Conservation (phyloP, 92 coral and sea anemone genomes). For the Palythoa grandiflora region DNA sequence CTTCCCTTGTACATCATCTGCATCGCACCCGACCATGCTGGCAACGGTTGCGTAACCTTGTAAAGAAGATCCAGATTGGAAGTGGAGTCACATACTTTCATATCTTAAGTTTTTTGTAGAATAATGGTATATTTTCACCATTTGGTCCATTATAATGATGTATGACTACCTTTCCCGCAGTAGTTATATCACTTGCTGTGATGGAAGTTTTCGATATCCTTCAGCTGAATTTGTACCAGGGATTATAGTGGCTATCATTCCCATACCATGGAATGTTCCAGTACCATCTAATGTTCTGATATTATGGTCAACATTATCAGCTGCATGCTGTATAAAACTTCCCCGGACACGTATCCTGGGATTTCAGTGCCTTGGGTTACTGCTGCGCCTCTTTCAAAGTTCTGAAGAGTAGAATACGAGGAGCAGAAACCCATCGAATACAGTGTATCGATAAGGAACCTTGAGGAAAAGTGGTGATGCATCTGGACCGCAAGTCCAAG, state of each 20-base stretch:
- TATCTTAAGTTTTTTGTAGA: not conserved
- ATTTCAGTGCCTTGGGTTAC: not conserved
- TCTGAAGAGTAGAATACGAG: not conserved
- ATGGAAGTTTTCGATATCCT: not conserved
- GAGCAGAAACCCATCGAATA: not conserved
- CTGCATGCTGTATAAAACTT: not conserved
- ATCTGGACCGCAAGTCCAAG: conserved; percentile 4
- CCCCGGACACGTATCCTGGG: no score
- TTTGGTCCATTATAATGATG: not conserved
- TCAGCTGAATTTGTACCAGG: not conserved
- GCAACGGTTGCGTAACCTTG: not conserved
- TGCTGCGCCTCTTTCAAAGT: conserved; percentile 8
- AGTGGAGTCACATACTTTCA: not conserved
- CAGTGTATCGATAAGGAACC: not conserved
- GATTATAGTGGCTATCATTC: no score
- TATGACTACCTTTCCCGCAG: not conserved
- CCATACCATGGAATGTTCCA: no score
- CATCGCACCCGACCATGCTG: not conserved
- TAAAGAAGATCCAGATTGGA: not conserved
- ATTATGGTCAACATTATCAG: not conserved
- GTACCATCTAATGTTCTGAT: not conserved
- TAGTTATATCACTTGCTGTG: not conserved
- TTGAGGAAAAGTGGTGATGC: not conserved
- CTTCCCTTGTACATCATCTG: not conserved
- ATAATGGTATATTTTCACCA: not conserved